These are phyloP conservation scores for Lasioglossum calceatum DNA, from an alignment of 2,888 invertebrate species.

Conservation along the genomic window DNA sequence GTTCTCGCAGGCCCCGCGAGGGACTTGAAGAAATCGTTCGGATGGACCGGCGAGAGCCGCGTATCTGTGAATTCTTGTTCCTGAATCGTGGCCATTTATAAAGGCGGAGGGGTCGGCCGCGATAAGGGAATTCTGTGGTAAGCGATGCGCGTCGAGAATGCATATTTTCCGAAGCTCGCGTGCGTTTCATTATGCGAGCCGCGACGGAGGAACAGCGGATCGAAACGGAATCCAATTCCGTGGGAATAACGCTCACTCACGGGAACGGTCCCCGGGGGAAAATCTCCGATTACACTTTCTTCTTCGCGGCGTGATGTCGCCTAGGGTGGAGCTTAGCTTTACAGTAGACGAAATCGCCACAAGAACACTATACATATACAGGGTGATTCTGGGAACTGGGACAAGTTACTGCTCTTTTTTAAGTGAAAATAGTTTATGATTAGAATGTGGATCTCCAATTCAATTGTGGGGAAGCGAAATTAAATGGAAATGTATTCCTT, in stretches of 20 bases:
- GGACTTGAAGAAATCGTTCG: conserved; percentile 38
- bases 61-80: conserved; percentile 60
- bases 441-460: too few species aligned
- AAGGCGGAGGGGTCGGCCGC: conserved; percentile 49
- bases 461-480: too few species aligned
- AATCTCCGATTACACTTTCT: conserved; percentile 31
- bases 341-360: not conserved
- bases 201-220: conserved; percentile 35
- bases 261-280: not conserved
- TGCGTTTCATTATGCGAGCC: conserved; percentile 55
- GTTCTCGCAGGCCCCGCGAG: not conserved
- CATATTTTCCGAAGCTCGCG: conserved; percentile 52
- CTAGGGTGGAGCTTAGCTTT: not conserved
- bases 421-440: too few species aligned
- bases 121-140: conserved; percentile 62
- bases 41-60: conserved; percentile 20
- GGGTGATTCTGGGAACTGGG: too few species aligned
- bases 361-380: not conserved
- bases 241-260: conserved; percentile 47
- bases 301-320: not conserved
- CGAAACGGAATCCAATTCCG: conserved; percentile 57
- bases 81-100: conserved; percentile 68
- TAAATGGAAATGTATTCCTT: too few species aligned
- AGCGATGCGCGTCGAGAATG: conserved; percentile 62
- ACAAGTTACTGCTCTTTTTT: too few species aligned